Base-by-base conservation (phyloP, 2,797 vertebrate genomes). In the Glossophaga mutica region DNA sequence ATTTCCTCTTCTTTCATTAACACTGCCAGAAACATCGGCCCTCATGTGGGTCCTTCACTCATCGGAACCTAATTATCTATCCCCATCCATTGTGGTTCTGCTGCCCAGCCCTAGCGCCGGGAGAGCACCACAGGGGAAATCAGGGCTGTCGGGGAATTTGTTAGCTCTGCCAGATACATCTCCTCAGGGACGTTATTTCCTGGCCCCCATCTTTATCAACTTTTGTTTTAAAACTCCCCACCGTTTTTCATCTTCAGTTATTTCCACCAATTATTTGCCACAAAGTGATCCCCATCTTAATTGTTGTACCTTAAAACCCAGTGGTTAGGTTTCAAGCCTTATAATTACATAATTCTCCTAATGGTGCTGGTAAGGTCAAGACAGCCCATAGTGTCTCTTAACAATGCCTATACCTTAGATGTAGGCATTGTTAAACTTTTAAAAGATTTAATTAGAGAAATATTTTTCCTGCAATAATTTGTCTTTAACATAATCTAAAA, bases 11-110 rank as follows among this genome's bases (percentile, higher is more conserved):
- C 83, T 98, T 98, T 97, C 97, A 97, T 97, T 98, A 98, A 96
- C 70, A 98, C 65, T 76, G 92, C 62, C 46, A 93, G 87, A 95
- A 98, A 98, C 90, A 68, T 10, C 91, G 94, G 89, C 76, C 89
- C 91, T 98, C 92, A 21, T 97, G 92, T 98, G 98, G 93, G 82
- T 70, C 93, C 86, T 98, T 98, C 96, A 95, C 97, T 98, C 98
- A 97, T 98, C 98, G 97, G 96, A 97, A 97, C 97, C 95, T 98
- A 98, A 98, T 98, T 98, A 98, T 98, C 97, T 98, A 98, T 98
- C 97, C 94, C 95, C 96, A 98, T 98, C 96, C 96, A 95, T 98
- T 98, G 95, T 90, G 91, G 96, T 98, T 96, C 87, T 65, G 46
- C 94, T 97, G 94, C 95, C 93, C 95, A 96, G 91, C 81, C 96